Evolutionary conservation across 1,140 invertebrate species (phyloP).

Genomic region (Macrostomum lignano): DNA sequence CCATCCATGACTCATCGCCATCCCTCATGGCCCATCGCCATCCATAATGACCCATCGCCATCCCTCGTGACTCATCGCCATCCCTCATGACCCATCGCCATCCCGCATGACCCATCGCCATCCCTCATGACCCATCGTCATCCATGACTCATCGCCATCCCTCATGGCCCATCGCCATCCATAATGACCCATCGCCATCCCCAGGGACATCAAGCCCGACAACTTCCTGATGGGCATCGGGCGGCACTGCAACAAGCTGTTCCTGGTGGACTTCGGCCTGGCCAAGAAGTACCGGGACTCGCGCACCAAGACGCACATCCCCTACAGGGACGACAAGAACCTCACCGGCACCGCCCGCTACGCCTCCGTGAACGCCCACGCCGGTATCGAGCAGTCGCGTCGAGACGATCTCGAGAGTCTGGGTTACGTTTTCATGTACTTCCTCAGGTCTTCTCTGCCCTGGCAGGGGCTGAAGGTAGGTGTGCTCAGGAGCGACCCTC

Average conservation of each 20-base stretch:
- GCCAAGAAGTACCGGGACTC: slow-evolving; percentile 33
- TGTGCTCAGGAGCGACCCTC: too few relatives aligned
- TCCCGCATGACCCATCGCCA: too few relatives aligned
- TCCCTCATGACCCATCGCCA: too few relatives aligned
- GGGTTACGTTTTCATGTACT: slow-evolving; percentile 99
- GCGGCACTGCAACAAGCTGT: slow-evolving; percentile 8
- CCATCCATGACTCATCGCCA: too few relatives aligned
- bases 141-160: too few relatives aligned
- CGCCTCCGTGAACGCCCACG: slow-evolving; percentile 50
- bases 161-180: too few relatives aligned
- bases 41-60: too few relatives aligned
- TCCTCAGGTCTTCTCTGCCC: slow-evolving; percentile 79
- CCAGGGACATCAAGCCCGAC: slow-evolving; percentile 63
- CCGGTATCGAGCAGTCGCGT: slow-evolving; percentile 86
- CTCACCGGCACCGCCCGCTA: slow-evolving; percentile 12
- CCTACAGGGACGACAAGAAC: slow-evolving; percentile 12
- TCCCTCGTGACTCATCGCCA: too few relatives aligned
- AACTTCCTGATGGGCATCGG: slow-evolving; percentile 11
- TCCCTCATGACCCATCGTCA: too few relatives aligned
- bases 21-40: too few relatives aligned
- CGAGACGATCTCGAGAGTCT: slow-evolving; percentile 92
- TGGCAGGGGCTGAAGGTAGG: slow-evolving; percentile 88
- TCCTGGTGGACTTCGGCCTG: slow-evolving; percentile 10
- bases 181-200: too few relatives aligned
- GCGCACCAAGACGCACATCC: slow-evolving; percentile 36